These are phyloP conservation scores for Thomomys bottae DNA, from an alignment of 2,113 vertebrate genomes.

Conservation along the genomic window DNA sequence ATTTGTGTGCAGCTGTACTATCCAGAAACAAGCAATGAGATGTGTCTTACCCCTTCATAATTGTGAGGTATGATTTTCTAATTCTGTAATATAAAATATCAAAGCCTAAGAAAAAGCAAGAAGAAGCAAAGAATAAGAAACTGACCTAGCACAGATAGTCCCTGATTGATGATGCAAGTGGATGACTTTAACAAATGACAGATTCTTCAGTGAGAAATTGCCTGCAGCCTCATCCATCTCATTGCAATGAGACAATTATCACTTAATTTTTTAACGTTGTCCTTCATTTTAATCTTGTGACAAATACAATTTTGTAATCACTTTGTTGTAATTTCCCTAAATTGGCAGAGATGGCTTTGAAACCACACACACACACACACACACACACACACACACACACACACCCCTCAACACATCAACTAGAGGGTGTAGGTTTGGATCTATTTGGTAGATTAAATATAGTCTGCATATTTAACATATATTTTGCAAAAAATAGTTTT, in stretches of 20 bases:
- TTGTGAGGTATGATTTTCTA: conserved; percentile 5
- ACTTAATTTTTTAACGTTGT: conserved; percentile 14
- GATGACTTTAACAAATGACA: not conserved
- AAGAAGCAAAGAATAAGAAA: conserved; percentile 20
- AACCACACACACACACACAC: not conserved
- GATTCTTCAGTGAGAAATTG: not conserved
- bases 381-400: no score
- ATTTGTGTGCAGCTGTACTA: conserved; percentile 5
- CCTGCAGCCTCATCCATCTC: not conserved
- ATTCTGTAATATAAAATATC: conserved; percentile 5
- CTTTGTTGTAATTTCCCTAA: conserved; percentile 25
- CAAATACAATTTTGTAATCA: conserved; percentile 35
- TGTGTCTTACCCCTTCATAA: not conserved
- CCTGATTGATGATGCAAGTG: not conserved
- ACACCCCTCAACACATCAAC: not conserved
- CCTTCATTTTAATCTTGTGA: conserved; percentile 33
- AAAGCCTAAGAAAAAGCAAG: not conserved
- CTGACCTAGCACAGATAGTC: not conserved
- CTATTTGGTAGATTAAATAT: conserved; percentile 11
- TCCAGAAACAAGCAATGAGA: not conserved
- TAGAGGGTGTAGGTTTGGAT: not conserved
- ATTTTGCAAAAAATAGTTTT: conserved; percentile 13
- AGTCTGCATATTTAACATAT: not conserved
- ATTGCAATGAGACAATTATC: conserved; percentile 23
- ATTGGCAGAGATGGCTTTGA: conserved; percentile 8